Evolutionary conservation across 1,140 invertebrate species (phyloP).

Genomic region (Oryctes rhinoceros): DNA sequence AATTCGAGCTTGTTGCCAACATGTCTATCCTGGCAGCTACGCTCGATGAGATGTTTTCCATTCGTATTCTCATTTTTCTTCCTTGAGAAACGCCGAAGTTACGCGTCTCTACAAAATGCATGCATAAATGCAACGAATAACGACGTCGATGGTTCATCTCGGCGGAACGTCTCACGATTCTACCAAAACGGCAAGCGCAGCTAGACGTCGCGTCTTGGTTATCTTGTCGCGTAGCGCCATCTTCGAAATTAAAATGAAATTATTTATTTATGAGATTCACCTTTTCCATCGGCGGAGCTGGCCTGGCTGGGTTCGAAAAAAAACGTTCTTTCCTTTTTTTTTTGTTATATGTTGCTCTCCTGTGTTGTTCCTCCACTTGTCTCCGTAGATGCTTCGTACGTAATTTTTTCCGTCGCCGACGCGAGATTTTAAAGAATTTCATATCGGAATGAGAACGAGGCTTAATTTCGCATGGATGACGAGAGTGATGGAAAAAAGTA

Average conservation of each 20-base stretch:
- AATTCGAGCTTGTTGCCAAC: too few species aligned
- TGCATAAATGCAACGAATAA: slow-evolving; percentile 30
- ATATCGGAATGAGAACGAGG: neutral
- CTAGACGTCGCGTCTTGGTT: neutral
- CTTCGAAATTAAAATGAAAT: slow-evolving; percentile 33
- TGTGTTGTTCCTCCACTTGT: neutral
- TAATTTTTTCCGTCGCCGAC: neutral
- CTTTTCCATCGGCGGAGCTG: neutral
- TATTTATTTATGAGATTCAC: slow-evolving; percentile 36
- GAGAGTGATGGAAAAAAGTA: too few species aligned
- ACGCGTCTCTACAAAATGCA: neutral
- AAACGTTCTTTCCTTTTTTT: neutral
- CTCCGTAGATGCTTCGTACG: neutral
- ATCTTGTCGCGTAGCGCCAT: neutral
- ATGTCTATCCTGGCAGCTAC: too few species aligned
- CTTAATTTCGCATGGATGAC: neutral
- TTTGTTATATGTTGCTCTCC: neutral
- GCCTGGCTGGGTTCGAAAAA: neutral
- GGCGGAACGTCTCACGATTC: neutral
- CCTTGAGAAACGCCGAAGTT: neutral
- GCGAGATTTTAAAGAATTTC: slow-evolving; percentile 32
- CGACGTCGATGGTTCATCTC: slow-evolving; percentile 22
- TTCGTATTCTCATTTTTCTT: neutral
- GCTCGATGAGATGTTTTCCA: neutral
- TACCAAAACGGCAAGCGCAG: neutral